Evolutionary conservation across 2,113 vertebrate genomes (phyloP).

Genomic region (Larimichthys crocea): DNA sequence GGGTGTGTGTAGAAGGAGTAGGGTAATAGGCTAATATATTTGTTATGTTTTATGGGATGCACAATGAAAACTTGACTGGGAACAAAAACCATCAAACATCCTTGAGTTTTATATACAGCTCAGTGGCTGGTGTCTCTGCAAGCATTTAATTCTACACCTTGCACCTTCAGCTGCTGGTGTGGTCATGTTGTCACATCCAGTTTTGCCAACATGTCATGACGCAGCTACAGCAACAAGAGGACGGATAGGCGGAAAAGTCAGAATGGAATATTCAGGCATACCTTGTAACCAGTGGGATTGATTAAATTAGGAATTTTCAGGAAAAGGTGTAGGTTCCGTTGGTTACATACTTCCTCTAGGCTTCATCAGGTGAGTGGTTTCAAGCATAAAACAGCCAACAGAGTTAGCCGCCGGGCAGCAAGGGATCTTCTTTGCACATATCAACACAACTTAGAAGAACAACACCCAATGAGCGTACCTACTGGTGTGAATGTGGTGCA

Average conservation of each 20-base stretch:
- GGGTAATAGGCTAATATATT: not conserved
- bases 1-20: not conserved
- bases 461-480: slow-evolving; percentile 34
- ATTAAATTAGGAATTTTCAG: too few relatives aligned
- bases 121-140: slow-evolving; percentile 9
- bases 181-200: slow-evolving; percentile 5
- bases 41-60: slow-evolving; percentile 3
- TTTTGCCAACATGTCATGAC: slow-evolving; percentile 17
- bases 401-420: slow-evolving; percentile 13
- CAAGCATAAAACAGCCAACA: slow-evolving; percentile 48
- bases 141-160: slow-evolving; percentile 13
- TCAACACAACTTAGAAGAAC: slow-evolving; percentile 22
- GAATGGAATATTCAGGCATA: slow-evolving; percentile 25
- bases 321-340: too few relatives aligned
- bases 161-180: slow-evolving; percentile 16
- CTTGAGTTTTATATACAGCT: slow-evolving; percentile 30
- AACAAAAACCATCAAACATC: slow-evolving; percentile 14
- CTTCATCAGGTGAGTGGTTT: slow-evolving; percentile 42
- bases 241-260: slow-evolving; percentile 14
- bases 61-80: slow-evolving; percentile 4
- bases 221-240: not conserved
- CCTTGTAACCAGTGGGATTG: not conserved
- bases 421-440: slow-evolving; percentile 28
- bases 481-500: slow-evolving; percentile 32
- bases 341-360: not conserved